A percentile compares a stretch with the other conserved stretches of the same genome.
phyloP scores from a whole-genome alignment of 2,888 invertebrate genomes.

The Steinernema hermaphroditum region DNA sequence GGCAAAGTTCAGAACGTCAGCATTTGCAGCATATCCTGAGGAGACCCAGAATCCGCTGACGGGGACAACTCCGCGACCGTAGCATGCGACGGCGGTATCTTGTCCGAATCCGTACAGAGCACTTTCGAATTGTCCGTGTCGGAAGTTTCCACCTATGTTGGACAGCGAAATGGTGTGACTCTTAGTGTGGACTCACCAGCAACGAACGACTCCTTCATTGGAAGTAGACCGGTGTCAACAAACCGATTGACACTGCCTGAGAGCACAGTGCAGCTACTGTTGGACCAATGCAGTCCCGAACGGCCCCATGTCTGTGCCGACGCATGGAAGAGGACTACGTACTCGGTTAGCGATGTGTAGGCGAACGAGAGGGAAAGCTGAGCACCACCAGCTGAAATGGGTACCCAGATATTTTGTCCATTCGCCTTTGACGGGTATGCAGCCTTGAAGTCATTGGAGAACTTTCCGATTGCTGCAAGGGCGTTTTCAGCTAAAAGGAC shows the following conservation, averaged over 20 bases:
- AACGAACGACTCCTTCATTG: conserved; percentile 50
- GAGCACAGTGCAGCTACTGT: conserved; percentile 64
- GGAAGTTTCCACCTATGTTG: conserved; percentile 61
- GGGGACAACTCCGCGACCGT: conserved; percentile 59
- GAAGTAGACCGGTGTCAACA: conserved; percentile 41
- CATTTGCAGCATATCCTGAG: conserved; percentile 21
- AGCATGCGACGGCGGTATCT: conserved; percentile 58
- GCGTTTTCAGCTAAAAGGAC: conserved; percentile 39
- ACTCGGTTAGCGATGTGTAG: conserved; percentile 58
- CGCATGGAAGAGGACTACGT: conserved; percentile 54
- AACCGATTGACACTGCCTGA: conserved; percentile 57
- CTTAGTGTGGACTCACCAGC: conserved; percentile 40
- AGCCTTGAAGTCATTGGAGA: conserved; percentile 42
- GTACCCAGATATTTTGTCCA: conserved; percentile 37
- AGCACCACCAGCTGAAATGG: conserved; percentile 46
- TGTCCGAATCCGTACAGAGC: conserved; percentile 57
- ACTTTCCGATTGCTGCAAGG: conserved; percentile 38
- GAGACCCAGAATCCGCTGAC: conserved; percentile 41
- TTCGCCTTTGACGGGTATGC: conserved; percentile 32
- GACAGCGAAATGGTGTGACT: too few relatives aligned
- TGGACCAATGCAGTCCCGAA: conserved; percentile 64
- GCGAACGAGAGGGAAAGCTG: conserved; percentile 49
- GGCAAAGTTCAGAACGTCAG: background rate
- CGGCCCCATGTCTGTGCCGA: conserved; percentile 55
- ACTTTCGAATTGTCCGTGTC: conserved; percentile 63